These are phyloP conservation scores for Harpegnathos saltator DNA, from an alignment of 1,140 invertebrate genomes.

Conservation along the genomic window DNA sequence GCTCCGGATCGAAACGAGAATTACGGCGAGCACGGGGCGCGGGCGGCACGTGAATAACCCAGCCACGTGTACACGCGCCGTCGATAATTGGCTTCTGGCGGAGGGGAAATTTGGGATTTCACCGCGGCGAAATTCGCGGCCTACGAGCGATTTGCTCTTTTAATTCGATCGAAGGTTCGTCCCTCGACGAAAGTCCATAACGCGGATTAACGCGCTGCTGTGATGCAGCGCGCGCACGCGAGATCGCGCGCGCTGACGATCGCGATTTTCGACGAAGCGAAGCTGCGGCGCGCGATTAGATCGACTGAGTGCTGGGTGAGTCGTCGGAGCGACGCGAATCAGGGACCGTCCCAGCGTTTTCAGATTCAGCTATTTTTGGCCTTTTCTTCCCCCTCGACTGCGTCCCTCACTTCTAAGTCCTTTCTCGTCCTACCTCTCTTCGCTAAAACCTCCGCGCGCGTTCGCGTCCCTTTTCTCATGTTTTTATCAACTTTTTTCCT, in stretches of 20 bases:
- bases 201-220: not conserved
- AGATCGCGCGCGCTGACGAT: too few species aligned
- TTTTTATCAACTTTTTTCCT: not conserved
- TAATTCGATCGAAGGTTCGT: not conserved
- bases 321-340: not conserved
- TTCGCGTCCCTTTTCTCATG: not conserved
- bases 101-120: constrained; percentile 18
- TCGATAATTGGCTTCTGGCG: constrained; percentile 20
- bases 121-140: not conserved
- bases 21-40: too few species aligned
- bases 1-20: constrained; percentile 14
- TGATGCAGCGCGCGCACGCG: too few species aligned
- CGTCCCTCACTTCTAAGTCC: not conserved
- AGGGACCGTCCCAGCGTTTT: not conserved
- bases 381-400: not conserved
- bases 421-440: not conserved
- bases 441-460: not conserved
- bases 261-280: too few species aligned
- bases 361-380: not conserved
- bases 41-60: constrained; percentile 38
- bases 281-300: not conserved
- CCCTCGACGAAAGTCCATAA: constrained; percentile 20
- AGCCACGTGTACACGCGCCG: constrained; percentile 15
- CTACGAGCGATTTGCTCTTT: constrained; percentile 21
- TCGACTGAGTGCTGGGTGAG: too few species aligned